Percentiles rank a stretch among this genome's conserved stretches.
These are phyloP conservation scores for Pseudoatta argentina DNA, from an alignment of 1,140 invertebrate species.

Conservation along the genomic window DNA sequence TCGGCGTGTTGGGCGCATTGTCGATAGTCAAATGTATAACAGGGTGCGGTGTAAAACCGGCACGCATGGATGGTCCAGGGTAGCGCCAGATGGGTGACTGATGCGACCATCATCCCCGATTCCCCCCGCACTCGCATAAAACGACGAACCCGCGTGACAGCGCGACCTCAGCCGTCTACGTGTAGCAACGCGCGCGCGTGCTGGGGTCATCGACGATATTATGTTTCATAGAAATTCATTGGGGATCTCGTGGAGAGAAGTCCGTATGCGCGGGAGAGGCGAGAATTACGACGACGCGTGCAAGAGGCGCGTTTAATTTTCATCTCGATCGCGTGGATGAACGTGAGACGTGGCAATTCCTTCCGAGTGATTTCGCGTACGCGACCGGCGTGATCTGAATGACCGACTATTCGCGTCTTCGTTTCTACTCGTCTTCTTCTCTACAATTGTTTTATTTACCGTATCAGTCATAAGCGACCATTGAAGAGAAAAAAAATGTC, in stretches of 20 bases:
- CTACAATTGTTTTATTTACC: slow-evolving; percentile 36
- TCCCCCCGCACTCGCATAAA: slow-evolving; percentile 74
- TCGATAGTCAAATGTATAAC: slow-evolving; percentile 85
- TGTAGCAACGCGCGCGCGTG: background rate
- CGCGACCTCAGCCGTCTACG: slow-evolving; percentile 57
- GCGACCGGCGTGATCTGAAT: background rate
- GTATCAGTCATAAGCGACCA: background rate
- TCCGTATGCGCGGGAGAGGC: background rate
- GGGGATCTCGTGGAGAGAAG: slow-evolving; percentile 57
- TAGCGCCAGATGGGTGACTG: slow-evolving; percentile 87
- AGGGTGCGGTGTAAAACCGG: slow-evolving; percentile 80
- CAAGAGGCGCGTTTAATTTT: slow-evolving; percentile 36
- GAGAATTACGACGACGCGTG: background rate
- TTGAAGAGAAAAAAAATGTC: background rate
- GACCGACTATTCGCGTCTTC: background rate
- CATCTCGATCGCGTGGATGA: background rate
- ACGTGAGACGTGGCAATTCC: no score
- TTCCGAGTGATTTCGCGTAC: background rate
- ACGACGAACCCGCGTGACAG: slow-evolving; percentile 71
- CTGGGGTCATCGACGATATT: slow-evolving; percentile 69
- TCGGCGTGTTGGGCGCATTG: slow-evolving; percentile 85
- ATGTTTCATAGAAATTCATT: slow-evolving; percentile 73
- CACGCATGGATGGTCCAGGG: slow-evolving; percentile 84
- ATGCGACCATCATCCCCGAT: slow-evolving; percentile 79
- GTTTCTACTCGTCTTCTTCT: slow-evolving; percentile 3